Evolutionary conservation across 2,113 vertebrate genomes (phyloP).

Genomic region (Gavia stellata): DNA sequence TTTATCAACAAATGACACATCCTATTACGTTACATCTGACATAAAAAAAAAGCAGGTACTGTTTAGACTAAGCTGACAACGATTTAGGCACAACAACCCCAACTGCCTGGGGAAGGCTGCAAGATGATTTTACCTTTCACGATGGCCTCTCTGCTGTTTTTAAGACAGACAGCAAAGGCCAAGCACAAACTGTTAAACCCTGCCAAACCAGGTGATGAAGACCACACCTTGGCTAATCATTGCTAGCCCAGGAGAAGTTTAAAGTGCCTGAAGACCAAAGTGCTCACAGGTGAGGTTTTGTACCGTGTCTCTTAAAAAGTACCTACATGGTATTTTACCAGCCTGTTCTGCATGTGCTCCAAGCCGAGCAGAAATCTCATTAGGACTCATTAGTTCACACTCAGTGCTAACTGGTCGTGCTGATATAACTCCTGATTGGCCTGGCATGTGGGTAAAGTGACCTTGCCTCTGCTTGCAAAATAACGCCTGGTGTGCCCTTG

Average conservation of each 20-base stretch:
- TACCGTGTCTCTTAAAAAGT: background rate
- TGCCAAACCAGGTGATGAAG: background rate
- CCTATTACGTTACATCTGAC: background rate
- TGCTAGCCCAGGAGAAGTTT: background rate
- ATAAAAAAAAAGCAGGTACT: background rate
- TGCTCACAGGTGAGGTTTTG: background rate
- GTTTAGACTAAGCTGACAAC: background rate
- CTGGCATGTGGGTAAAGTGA: background rate
- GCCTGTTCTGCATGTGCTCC: background rate
- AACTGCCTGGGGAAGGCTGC: background rate
- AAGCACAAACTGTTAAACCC: background rate
- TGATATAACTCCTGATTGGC: background rate
- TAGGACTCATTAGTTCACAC: background rate
- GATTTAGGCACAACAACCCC: background rate
- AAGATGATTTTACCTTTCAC: background rate
- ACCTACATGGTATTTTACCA: background rate
- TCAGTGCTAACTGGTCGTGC: background rate
- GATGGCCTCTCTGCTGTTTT: background rate
- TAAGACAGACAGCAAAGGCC: background rate
- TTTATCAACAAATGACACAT: conserved; percentile 14
- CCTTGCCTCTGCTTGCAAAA: background rate
- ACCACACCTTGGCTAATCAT: background rate
- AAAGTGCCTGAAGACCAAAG: background rate
- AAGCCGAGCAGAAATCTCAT: background rate
- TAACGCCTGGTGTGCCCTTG: background rate